Evolutionary conservation across 2,888 invertebrate genomes (phyloP), one percentile per base, ranked within the genome.

Genomic region (Noctuana brunneofusca): DNA sequence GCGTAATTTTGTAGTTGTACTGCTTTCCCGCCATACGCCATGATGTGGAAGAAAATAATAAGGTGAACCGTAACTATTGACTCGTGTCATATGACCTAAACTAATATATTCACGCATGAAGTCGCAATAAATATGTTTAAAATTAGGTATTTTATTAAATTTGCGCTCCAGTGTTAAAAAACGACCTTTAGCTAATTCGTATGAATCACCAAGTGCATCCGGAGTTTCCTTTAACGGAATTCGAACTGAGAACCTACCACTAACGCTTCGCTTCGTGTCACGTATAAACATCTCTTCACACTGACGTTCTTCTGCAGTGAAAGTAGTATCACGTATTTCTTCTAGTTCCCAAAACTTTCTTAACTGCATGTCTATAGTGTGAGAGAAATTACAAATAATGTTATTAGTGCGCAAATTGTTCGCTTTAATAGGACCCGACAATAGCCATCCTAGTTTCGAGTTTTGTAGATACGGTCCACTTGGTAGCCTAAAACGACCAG

Each of bases 51-150:
- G 35, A 16, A 55, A 35, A 12, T 55, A 55, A 24, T 58, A 12
- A 11, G 60, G 55, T 32, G 48, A 38, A 3, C 12, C 4, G 12
- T 22, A 14, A 18, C 20, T 11, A 18, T 11, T n/a, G 14, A 20
- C 16, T 14, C 5, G 41, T 41, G 66, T 60, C 71, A 74, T 72
- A 38, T 73, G 71, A 18, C 70, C 68, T 41, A 72, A 55, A 6
- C 53, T n/a, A 30, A 59, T 41, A 30, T 74, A 74, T 53, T 73
- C 71, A 24, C 49, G 32, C 66, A 75, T 71, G 22, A 75, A 73
- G 9, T 69, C 62, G 3, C 57, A 24, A 53, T 73, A 72, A 3
- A 43, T 43, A 9, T 16, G 6, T 9, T 43, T 43, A 18, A 16
- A 43, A 9, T 3, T 11, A 2, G 6, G 11, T 14, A 16, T 14